phyloP scores from a whole-genome alignment of 2,113 vertebrate genomes.

The Periophthalmus modestus region DNA sequence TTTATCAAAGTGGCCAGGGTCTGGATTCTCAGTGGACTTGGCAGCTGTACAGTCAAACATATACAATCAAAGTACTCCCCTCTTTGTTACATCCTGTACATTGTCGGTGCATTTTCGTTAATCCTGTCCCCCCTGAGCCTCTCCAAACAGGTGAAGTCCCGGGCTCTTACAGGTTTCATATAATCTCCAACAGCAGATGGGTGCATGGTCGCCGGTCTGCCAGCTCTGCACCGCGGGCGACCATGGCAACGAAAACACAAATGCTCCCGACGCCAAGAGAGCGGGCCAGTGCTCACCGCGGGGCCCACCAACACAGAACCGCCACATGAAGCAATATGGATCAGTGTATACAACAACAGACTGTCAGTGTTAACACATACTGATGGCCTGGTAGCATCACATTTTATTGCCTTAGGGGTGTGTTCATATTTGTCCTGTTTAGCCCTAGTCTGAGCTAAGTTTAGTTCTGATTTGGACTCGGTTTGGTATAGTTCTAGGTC shows the following conservation, averaged over 20 bases:
- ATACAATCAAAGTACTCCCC: conserved; percentile 23
- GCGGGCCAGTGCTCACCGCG: conserved; percentile 53
- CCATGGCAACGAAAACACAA: conserved; percentile 51
- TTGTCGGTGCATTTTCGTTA: conserved; percentile 16
- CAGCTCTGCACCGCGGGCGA: conserved; percentile 57
- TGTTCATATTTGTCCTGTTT: not conserved
- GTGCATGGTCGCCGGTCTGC: conserved; percentile 56
- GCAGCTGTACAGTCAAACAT: not conserved
- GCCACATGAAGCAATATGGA: conserved; percentile 5
- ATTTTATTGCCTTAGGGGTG: not conserved
- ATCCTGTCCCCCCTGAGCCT: conserved; percentile 55
- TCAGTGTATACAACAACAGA: conserved; percentile 28
- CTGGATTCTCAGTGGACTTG: conserved; percentile 6
- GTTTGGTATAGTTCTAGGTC: too few relatives aligned
- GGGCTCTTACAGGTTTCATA: conserved; percentile 62
- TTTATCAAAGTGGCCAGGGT: not conserved
- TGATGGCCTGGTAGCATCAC: not conserved
- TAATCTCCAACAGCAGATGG: conserved; percentile 76
- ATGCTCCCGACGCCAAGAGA: conserved; percentile 47
- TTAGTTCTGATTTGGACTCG: not conserved
- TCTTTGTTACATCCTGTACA: conserved; percentile 10
- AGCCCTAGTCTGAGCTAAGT: too few relatives aligned
- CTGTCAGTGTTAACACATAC: conserved; percentile 20
- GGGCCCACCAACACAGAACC: conserved; percentile 25
- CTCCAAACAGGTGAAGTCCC: conserved; percentile 72